A percentile compares a stretch with the other conserved stretches of the same genome.
phyloP scores from a whole-genome alignment of 1,140 invertebrate genomes.

The Bombus impatiens region DNA sequence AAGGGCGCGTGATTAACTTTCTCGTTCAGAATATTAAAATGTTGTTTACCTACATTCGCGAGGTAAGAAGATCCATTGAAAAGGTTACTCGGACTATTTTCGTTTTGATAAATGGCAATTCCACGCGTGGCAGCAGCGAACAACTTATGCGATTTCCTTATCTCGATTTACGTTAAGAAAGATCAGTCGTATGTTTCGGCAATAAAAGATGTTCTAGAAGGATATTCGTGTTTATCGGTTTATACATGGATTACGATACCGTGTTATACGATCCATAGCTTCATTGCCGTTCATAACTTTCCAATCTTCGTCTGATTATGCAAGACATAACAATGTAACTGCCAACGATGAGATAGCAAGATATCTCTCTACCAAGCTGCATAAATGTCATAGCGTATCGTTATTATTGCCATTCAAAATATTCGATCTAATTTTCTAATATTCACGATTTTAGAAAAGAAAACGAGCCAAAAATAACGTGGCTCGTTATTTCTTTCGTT shows the following conservation, averaged over 20 bases:
- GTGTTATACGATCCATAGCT: background rate
- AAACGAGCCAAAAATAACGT: background rate
- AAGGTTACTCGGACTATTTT: background rate
- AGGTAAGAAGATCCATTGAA: background rate
- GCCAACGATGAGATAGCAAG: background rate
- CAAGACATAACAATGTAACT: conserved; percentile 36
- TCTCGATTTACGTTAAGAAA: background rate
- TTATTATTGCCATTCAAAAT: background rate
- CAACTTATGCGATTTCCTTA: background rate
- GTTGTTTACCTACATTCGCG: background rate
- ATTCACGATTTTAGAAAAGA: background rate
- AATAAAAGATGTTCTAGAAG: background rate
- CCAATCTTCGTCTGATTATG: conserved; percentile 26
- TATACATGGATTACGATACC: background rate
- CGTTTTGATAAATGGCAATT: background rate
- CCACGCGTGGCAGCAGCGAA: background rate
- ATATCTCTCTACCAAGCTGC: background rate
- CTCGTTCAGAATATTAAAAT: background rate
- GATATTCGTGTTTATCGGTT: conserved; percentile 22
- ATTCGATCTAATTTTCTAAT: background rate
- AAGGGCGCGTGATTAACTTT: background rate
- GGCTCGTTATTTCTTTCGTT: background rate
- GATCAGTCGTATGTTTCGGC: background rate
- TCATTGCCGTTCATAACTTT: conserved; percentile 24
- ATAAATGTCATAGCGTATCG: background rate